Evolutionary conservation across 2,113 vertebrate species (phyloP), one percentile per base, ranked within the genome.

Genomic region (Platysternon megacephalum): DNA sequence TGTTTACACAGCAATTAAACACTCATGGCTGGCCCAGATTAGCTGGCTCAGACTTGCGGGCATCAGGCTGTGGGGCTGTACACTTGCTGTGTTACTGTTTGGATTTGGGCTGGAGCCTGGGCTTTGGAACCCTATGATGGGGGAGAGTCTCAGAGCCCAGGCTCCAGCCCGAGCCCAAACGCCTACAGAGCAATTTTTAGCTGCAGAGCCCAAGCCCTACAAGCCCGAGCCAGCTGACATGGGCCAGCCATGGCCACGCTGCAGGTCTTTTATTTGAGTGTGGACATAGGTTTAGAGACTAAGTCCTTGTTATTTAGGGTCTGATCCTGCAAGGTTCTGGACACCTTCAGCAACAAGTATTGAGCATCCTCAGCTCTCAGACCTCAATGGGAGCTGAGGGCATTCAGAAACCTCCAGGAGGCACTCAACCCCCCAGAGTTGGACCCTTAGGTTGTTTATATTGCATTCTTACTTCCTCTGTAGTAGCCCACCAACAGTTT

Each of bases 401-500:
- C 4, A 74, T 74, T 42, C 74, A 29, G 44, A 78, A 78, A 87
- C 0, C 0, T 16, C 51, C 0, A 0, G 87, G 89, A 32, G 65
- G 39, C 29, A 86, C 42, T 79, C 81, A 87, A 32, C 52, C 46
- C 46, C 74, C 81, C 12, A 1, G 26, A 78, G 51, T 24, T 65
- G 46, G 55, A 90, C 52, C n/a, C 3, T 28, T 46, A 39, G 42
- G 74, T 46, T 78, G 42, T 78, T 46, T 28, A 44, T 24, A 1
- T 24, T 93, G 84, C 53, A 58, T 87, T 93, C 91, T 87, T 85
- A 5, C 13, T 92, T 52, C 46, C n/a, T 3, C 42, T 48, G 29
- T 72, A 68, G 82, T 32, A 85, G 44, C 10, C 61, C 65, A 89
- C 83, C 80, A 90, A 13, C n/a, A 83, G 89, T 98, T 97, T 93